Base-by-base conservation (phyloP, 2,888 invertebrate genomes). In the Diarsia brunnea region DNA sequence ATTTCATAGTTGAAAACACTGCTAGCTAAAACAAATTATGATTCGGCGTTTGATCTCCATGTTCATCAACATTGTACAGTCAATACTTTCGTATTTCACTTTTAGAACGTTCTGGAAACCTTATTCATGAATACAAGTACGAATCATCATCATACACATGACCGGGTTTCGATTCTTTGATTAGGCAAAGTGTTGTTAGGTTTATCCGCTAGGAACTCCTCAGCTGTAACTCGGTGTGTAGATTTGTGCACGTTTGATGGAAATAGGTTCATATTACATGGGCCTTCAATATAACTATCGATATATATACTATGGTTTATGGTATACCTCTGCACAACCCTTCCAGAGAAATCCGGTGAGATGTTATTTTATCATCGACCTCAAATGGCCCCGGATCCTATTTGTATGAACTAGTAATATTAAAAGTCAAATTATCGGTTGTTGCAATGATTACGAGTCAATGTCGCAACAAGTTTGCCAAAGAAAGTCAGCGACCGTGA, bases 401-500 rank as follows among this genome's bases (percentile, higher is more conserved):
- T 67, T 68, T 73, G n/a, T 58, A 75, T 79, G 55, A 67, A 73
- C 66, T 43, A 74, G 55, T 68, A 72, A 67, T 73, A 79, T 72
- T 72, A 67, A 81, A 72, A 73, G 63, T 24, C 53, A 70, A 72
- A 78, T 69, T 68, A 70, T 78, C 64, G 38, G 70, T 79, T 85
- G 71, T 58, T 49, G 82, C 77, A 86, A 76, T 27, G 53, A 78
- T 88, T 87, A 84, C 83, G 81, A 76, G 21, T 81, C 63, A 49
- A 74, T 89, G 81, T 89, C 80, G 88, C 86, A 89, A 89, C 78
- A 24, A 69, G 24, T 70, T 75, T 80, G 53, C 64, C 38, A 65
- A 88, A 85, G 87, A 89, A 87, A 90, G 85, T 77, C 72, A 78
- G 73, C 69, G 84, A 65, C 85, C 86, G 70, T 84, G 79, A 82